Base-by-base conservation (phyloP, 2,888 invertebrate species). In the Callyntrura sp. region DNA sequence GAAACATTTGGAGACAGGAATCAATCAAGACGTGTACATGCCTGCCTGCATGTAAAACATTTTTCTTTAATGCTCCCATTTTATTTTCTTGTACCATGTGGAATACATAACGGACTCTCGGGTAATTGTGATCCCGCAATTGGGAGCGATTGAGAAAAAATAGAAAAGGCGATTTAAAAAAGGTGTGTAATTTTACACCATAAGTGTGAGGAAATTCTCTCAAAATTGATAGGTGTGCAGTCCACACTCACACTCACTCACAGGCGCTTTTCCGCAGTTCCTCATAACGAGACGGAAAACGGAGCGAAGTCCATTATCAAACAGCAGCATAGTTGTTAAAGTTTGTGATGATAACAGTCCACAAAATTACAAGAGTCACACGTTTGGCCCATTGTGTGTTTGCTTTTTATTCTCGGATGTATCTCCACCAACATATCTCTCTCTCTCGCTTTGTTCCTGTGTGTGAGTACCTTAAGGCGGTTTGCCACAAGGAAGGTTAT, bases 171-270 rank as follows among this genome's bases (percentile, higher is more conserved):
- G 51, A 76, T 76, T 51, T 25, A 76, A 25, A 55, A 76, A 65
- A 88, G 76, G 88, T 88, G 88, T 88, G 88, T 88, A 88, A 88
- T 88, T 88, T 88, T 83, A 88, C 88, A 88, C 88, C 83, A 83
- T 76, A 83, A 88, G 88, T 88, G 88, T 88, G 83, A 83, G 88
- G 88, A 88, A 88, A 88, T 83, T 88, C 83, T 62, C 73, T 35
- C 55, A 76, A 88, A 88, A 88, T 83, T 88, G 88, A 83, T 83
- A 78, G 88, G 82, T 70, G 23, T 82, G 14, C 57, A 35, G 35
- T 35, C 2, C 35, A 35, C 6, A 35, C n/a, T 35, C 3, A 35
- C 6, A 65, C 28, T 14, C 12, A 17, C 9, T 8, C 70, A 73
- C 20, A 17, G 6, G 35, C 48, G 9, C 17, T 35, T 78, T 79